These are phyloP conservation scores for Lithobates pipiens DNA, from an alignment of 2,797 vertebrate species.

Conservation along the genomic window DNA sequence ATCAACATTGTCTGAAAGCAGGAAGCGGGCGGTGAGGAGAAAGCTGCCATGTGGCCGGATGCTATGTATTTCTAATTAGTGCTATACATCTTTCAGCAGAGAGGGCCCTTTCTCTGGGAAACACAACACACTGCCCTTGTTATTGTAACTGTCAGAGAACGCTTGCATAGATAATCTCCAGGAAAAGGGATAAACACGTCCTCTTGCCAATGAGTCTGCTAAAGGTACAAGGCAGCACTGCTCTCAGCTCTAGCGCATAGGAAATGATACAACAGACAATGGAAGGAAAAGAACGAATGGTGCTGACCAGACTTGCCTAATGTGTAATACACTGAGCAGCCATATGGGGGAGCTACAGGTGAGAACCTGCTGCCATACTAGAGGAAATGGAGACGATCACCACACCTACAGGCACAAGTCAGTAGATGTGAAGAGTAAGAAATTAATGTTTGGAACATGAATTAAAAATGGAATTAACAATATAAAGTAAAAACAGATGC, in stretches of 20 bases:
- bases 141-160: constrained; percentile 88
- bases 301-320: constrained; percentile 57
- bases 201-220: constrained; percentile 79
- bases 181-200: constrained; percentile 84
- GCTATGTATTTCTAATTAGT: constrained; percentile 99
- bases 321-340: constrained; percentile 27
- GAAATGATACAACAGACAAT: constrained; percentile 65
- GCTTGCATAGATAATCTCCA: constrained; percentile 86
- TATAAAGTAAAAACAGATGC: no score
- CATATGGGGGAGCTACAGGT: constrained; percentile 9
- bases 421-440: no score
- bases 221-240: constrained; percentile 74
- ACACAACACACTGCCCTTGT: constrained; percentile 83
- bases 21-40: constrained; percentile 97
- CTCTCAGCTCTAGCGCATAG: constrained; percentile 77
- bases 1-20: constrained; percentile 95
- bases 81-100: constrained; percentile 99
- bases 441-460: no score
- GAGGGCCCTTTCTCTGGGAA: constrained; percentile 94
- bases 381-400: no score
- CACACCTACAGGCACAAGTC: no score
- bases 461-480: no score
- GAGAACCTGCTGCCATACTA: not conserved
- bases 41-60: constrained; percentile 99
- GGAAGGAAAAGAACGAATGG: constrained; percentile 64